Conservation (phyloP, 2,888 invertebrate genomes). For the Thymelicus sylvestris region DNA sequence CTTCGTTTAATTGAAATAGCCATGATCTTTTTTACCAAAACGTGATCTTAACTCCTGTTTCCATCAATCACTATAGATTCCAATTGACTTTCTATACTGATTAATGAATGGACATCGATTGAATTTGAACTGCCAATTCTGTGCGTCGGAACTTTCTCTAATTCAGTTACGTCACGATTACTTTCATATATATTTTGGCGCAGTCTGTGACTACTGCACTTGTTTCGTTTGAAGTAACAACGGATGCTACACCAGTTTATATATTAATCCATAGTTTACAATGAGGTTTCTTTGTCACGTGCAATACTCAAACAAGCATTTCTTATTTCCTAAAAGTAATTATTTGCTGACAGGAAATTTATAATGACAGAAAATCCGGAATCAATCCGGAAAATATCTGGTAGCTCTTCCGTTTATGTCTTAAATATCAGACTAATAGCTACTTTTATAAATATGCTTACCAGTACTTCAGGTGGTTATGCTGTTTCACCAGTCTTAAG, state of each 20-base stretch:
- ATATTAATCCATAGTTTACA: neutral
- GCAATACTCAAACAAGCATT: too few species aligned
- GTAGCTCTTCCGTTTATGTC: too few species aligned
- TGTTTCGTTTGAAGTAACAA: neutral
- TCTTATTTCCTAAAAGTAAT: too few species aligned
- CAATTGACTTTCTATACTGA: slow-evolving; percentile 37
- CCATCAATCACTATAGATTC: slow-evolving; percentile 33
- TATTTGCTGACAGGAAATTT: too few species aligned
- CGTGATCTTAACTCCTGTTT: slow-evolving; percentile 9
- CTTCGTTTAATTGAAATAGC: neutral
- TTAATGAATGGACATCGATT: slow-evolving; percentile 36
- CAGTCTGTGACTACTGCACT: neutral
- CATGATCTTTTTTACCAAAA: slow-evolving; percentile 12
- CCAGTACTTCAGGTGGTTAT: too few species aligned
- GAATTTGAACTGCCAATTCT: slow-evolving; percentile 30
- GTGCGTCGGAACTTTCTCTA: slow-evolving; percentile 38
- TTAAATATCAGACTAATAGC: too few species aligned
- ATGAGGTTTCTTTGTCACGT: neutral
- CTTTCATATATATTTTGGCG: slow-evolving; percentile 25
- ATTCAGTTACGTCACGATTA: slow-evolving; percentile 38
- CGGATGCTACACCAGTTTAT: neutral
- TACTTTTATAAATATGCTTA: too few species aligned
- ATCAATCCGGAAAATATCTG: too few species aligned
- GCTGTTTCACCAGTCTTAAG: too few species aligned
- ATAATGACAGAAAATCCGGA: too few species aligned